phyloP scores from a whole-genome alignment of 2,113 vertebrate species.

The Microcebus tavaratra region DNA sequence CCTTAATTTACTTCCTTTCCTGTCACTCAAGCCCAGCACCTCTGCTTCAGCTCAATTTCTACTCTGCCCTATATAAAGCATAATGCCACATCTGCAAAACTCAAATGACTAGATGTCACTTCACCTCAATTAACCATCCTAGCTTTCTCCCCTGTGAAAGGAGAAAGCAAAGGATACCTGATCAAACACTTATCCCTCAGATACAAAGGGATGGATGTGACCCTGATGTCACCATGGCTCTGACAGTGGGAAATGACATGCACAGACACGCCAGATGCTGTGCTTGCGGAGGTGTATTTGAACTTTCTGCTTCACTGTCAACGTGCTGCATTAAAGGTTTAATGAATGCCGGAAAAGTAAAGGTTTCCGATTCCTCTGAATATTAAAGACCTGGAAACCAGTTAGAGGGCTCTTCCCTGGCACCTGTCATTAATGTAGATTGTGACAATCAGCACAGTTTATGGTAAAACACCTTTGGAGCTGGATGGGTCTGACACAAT shows the following conservation, averaged over 20 bases:
- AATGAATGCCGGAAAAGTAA: neutral
- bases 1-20: neutral
- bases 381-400: neutral
- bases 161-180: neutral
- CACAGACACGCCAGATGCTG: accelerated
- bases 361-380: neutral
- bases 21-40: neutral
- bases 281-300: accelerated
- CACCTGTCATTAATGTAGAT: accelerated
- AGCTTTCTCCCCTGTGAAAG: neutral
- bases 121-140: constrained; percentile 55
- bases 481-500: accelerated
- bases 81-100: neutral
- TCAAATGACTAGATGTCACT: neutral
- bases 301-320: neutral
- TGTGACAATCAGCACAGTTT: neutral
- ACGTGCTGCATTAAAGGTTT: neutral
- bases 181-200: neutral
- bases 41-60: neutral
- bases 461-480: neutral
- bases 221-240: accelerated
- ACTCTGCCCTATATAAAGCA: neutral
- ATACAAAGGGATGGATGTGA: neutral
- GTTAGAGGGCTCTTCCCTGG: accelerated
- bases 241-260: neutral